Evolutionary conservation across 1,140 invertebrate species (phyloP), one percentile per base, ranked within the genome.

Genomic region (Aphaenogaster floridana): DNA sequence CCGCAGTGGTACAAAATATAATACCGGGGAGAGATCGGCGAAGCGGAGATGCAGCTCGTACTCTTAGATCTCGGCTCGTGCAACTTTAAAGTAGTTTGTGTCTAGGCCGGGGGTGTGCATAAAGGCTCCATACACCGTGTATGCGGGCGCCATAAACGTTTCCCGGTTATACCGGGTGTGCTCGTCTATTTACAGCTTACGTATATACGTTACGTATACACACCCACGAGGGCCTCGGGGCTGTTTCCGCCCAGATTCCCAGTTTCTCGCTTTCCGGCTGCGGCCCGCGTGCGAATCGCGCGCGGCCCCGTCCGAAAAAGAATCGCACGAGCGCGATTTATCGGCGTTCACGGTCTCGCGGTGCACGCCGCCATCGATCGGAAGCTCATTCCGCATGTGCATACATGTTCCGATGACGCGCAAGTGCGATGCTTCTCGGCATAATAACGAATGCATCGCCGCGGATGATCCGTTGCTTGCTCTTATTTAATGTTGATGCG

Each of bases 141-240:
- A 92, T 90, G 88, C 69, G 84, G 79, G 79, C 36, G 89, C 89
- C 72, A 92, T 92, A 90, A 92, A 92, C 89, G 92, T 91, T 91
- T 13, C 78, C 21, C 77, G 57, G 86, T 86, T 89, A 90, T 91
- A 88, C 85, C 76, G 87, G 84, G 84, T 88, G 87, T 74, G 61
- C 81, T 92, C 86, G 86, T 88, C 91, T 93, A 93, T 92, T 93
- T 92, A 92, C 88, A 88, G 74, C 63, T 87, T 81, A 86, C 86
- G 79, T 66, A 63, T 48, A 57, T 45, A 81, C 48, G 28, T 28
- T 28, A 28, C 28, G 28, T 28, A 21, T 39, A 39, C n/a, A 71
- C 21, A 42, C 5, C 3, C 45, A n/a, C 5, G 36, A 57, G 54
- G 54, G 9, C 34, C 6, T 11, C 8, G 39, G 8, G 28, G 66